Conservation (phyloP, 2,797 vertebrate genomes). For the Manis crassicaudata region DNA sequence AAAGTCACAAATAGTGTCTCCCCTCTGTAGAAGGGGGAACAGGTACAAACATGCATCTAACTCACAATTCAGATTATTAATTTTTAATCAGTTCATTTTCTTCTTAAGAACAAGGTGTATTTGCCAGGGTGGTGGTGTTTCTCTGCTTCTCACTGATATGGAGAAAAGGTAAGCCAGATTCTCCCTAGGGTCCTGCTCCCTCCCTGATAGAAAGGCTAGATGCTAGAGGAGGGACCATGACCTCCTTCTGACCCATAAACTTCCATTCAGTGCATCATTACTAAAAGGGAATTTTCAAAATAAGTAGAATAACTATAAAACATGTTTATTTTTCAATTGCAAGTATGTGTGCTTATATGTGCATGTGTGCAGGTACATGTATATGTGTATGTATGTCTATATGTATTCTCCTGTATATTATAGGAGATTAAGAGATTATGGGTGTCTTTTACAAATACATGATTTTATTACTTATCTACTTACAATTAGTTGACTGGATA, state of each 20-base stretch:
- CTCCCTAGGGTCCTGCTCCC: background rate
- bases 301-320: background rate
- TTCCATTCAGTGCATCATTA: background rate
- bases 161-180: slow-evolving; percentile 55
- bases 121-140: slow-evolving; percentile 60
- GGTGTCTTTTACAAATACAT: background rate
- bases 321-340: background rate
- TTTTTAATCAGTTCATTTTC: slow-evolving; percentile 68
- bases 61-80: background rate
- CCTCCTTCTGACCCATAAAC: background rate
- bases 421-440: background rate
- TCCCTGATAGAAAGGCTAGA: background rate
- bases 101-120: slow-evolving; percentile 54
- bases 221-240: background rate
- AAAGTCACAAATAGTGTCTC: background rate
- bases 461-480: background rate
- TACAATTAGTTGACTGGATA: background rate
- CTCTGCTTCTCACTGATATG: slow-evolving; percentile 26
- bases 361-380: background rate
- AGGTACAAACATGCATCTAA: background rate
- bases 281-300: background rate
- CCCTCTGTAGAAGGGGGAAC: background rate
- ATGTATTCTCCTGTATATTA: background rate
- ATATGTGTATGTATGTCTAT: background rate
- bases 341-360: background rate